These are phyloP conservation scores for Herpailurus yagouaroundi DNA, from an alignment of 2,113 vertebrate species.

Conservation along the genomic window DNA sequence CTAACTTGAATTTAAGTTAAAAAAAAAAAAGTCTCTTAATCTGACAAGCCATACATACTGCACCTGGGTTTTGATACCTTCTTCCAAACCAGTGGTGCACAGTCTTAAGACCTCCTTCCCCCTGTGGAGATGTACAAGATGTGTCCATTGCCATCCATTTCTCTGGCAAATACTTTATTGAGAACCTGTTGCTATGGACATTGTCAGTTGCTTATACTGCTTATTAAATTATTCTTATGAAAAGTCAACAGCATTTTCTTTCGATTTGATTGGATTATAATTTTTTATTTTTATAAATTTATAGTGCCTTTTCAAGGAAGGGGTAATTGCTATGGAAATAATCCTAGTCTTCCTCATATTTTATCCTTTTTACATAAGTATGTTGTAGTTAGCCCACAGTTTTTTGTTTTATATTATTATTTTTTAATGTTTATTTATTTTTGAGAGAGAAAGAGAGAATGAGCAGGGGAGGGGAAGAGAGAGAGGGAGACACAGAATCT, in stretches of 20 bases:
- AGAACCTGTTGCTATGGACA: neutral
- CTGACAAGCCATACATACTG: neutral
- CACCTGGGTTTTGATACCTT: neutral
- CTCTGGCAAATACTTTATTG: neutral
- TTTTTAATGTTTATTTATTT: too few species aligned
- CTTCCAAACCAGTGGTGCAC: neutral
- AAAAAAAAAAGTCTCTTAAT: neutral
- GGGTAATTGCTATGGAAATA: neutral
- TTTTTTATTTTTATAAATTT: constrained; percentile 48
- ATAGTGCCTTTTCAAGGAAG: neutral
- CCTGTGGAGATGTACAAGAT: neutral
- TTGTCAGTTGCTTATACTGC: neutral
- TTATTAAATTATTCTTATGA: neutral
- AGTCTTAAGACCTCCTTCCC: neutral
- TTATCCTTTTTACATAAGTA: neutral
- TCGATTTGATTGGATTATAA: neutral
- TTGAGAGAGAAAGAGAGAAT: too few species aligned
- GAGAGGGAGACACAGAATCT: too few species aligned
- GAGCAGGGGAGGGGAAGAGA: too few species aligned
- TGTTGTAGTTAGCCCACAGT: neutral
- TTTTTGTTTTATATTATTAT: too few species aligned
- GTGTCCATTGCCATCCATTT: neutral
- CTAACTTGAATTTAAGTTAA: too few species aligned
- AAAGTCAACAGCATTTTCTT: neutral
- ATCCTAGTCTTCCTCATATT: neutral